phyloP scores from a whole-genome alignment of 53 echinoderm and acorn worm genomes.

The Glandiceps talaboti region DNA sequence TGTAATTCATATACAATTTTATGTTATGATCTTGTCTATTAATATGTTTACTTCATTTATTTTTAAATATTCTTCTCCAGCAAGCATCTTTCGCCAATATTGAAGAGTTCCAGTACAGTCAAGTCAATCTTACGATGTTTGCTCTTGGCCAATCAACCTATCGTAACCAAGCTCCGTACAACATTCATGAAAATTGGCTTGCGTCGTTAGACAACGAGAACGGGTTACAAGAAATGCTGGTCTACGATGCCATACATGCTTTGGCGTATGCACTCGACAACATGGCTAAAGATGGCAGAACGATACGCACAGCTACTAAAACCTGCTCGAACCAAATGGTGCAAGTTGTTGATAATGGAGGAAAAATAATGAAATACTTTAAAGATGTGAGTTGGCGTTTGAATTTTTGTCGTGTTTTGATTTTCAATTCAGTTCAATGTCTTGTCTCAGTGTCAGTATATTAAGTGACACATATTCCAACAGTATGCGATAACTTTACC shows the following conservation, averaged over 20 bases:
- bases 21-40: too few species aligned
- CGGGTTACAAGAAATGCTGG: not conserved
- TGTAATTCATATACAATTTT: too few species aligned
- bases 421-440: too few species aligned
- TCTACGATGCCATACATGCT: not conserved
- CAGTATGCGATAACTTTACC: too few species aligned
- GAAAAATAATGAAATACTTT: not conserved
- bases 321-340: not conserved
- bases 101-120: not conserved
- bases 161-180: not conserved
- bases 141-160: not conserved
- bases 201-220: not conserved
- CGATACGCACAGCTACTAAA: not conserved
- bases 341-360: not conserved
- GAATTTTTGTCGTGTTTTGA: too few species aligned
- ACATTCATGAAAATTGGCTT: not conserved
- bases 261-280: not conserved
- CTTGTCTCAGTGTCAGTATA: too few species aligned
- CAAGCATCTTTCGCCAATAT: not conserved
- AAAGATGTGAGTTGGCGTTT: not conserved
- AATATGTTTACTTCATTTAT: too few species aligned
- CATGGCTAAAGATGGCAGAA: not conserved
- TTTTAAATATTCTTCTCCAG: not conserved
- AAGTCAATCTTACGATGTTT: not conserved
- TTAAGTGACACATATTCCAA: too few species aligned